Conservation (phyloP, 2,113 vertebrate genomes). For the Cryptotis parvus region DNA sequence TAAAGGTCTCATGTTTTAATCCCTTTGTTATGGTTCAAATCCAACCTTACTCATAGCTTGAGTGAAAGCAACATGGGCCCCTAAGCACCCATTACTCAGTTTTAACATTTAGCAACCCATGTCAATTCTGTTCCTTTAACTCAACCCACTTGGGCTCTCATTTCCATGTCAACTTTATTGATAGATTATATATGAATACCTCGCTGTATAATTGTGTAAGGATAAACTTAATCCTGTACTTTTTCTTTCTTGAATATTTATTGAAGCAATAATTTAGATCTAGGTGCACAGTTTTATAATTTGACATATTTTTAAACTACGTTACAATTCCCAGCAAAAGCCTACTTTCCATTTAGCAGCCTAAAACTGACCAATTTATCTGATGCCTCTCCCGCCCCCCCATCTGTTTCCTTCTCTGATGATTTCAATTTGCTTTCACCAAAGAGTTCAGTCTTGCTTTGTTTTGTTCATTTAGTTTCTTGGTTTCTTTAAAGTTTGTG, state of each 20-base stretch:
- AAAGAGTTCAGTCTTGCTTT: neutral
- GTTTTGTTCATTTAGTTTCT: neutral
- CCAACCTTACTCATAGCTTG: neutral
- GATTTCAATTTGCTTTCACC: neutral
- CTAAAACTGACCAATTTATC: neutral
- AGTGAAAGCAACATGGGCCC: neutral
- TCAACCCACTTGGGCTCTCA: neutral
- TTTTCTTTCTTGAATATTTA: neutral
- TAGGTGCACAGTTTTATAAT: neutral
- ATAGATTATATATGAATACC: neutral
- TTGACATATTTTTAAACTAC: neutral
- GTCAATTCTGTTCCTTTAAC: neutral
- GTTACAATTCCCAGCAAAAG: neutral
- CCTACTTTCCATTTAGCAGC: neutral
- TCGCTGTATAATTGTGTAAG: neutral
- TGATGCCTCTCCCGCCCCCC: neutral
- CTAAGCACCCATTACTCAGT: rapidly evolving
- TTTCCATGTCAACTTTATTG: neutral
- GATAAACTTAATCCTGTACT: neutral
- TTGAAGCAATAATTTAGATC: neutral
- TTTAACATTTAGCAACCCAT: neutral
- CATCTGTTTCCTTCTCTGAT: neutral
- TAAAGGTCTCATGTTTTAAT: too few species aligned
- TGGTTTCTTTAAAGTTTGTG: neutral
- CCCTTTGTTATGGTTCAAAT: neutral